These are phyloP conservation scores for Lasioglossum malachurum DNA, from an alignment of 2,888 invertebrate genomes.

Conservation along the genomic window DNA sequence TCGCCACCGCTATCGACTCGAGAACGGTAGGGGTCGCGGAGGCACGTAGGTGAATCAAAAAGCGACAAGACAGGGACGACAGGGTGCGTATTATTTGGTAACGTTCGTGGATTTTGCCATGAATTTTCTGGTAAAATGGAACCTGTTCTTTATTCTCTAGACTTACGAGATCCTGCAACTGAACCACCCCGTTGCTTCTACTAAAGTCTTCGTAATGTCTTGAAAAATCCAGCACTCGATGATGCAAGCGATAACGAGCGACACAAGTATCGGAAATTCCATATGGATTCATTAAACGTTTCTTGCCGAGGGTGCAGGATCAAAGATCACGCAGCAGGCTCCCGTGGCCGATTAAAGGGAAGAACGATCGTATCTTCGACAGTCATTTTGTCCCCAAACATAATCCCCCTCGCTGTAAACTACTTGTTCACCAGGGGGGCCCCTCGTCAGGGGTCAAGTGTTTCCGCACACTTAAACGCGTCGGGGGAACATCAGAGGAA, in stretches of 20 bases:
- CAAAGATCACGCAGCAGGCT: conserved; percentile 46
- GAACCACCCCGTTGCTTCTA: neutral
- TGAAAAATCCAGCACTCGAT: neutral
- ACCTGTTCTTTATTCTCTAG: neutral
- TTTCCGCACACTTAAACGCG: conserved; percentile 74
- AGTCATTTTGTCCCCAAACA: conserved; percentile 67
- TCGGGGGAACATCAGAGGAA: conserved; percentile 44
- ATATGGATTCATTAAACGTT: conserved; percentile 49
- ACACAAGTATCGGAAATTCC: conserved; percentile 37
- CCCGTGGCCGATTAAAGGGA: conserved; percentile 61
- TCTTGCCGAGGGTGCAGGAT: conserved; percentile 38
- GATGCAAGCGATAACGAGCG: conserved; percentile 33
- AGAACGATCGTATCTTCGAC: conserved; percentile 64
- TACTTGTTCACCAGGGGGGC: conserved; percentile 47
- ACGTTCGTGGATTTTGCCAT: conserved; percentile 12
- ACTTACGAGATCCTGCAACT: neutral
- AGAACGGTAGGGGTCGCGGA: conserved; percentile 60
- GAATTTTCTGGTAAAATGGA: conserved; percentile 29
- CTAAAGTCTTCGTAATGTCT: neutral
- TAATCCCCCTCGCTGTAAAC: conserved; percentile 65
- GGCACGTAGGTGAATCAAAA: conserved; percentile 75
- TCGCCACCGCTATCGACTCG: conserved; percentile 50
- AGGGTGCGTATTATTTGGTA: conserved; percentile 49
- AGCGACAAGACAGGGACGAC: conserved; percentile 65
- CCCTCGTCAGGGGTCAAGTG: conserved; percentile 75